Base-by-base conservation (phyloP, 2,888 invertebrate genomes). In the Mesochorus sp. region DNA sequence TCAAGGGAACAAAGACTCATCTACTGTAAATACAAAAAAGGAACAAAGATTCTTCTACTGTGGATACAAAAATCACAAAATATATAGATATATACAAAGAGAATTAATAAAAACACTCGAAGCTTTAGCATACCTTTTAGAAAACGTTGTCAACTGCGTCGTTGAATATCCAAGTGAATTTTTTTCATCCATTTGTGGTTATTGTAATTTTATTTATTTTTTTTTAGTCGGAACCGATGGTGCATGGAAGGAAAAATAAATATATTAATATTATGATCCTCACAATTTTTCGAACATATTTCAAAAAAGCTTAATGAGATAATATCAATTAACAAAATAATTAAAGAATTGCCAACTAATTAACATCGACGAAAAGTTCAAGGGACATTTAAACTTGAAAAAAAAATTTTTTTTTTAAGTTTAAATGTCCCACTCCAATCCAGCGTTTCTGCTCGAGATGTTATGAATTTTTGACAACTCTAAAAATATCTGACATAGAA, bases 121-220 rank as follows among this genome's bases (percentile, higher is more conserved):
- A 66, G 53, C 66, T 53, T 72, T 55, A 70, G 75, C 80, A 31
- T 82, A 82, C 82, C 82, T 82, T 77, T 75, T 61, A 59, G 51
- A 68, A 74, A 66, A 59, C 62, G 61, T 24, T 68, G 76, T 72
- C 80, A 76, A 76, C 82, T 81, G 76, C 31, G 47, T 49, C 37
- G 72, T 28, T 47, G 51, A 44, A 51, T 39, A 70, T 44, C 62
- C 47, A 51, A 67, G 26, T 42, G 8, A 31, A 28, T 59, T 49
- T 71, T 53, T 62, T 66, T 42, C 14, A 3, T 10, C 17, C 39
- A 10, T 6, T 49, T 10, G 17, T n/a, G 31, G 39, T 14, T 2
- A 59, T n/a, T 8, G 44, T 24, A n/a, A 28, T 17, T 21, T 14
- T 39, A 21, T n/a, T 55, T 49, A 6, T 51, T 51, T 66, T 51